A percentile compares a stretch with the other conserved stretches of the same genome.
These are phyloP conservation scores for Spinibarbus caldwelli DNA, from an alignment of 2,797 vertebrate genomes.

Conservation along the genomic window DNA sequence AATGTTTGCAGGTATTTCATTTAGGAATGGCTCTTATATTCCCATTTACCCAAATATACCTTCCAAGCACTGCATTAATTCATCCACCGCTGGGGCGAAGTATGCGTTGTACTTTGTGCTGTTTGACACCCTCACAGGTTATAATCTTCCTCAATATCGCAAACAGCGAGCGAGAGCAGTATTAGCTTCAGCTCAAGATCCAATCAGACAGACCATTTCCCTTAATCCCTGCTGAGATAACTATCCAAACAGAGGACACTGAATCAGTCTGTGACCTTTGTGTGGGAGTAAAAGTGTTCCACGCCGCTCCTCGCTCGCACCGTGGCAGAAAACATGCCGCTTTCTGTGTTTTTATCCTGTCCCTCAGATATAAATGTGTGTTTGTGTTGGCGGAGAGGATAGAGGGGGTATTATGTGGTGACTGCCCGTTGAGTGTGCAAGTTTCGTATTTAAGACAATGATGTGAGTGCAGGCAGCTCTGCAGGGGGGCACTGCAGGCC, in stretches of 20 bases:
- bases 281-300: conserved; percentile 60
- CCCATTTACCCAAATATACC: conserved; percentile 29
- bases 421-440: conserved; percentile 62
- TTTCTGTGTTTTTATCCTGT: conserved; percentile 49
- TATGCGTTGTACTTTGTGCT: conserved; percentile 24
- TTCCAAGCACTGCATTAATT: conserved; percentile 28
- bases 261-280: conserved; percentile 64
- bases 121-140: conserved; percentile 36
- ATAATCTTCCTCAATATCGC: conserved; percentile 47
- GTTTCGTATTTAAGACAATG: conserved; percentile 69
- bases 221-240: conserved; percentile 61
- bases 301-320: conserved; percentile 6
- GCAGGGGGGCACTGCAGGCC: conserved; percentile 63
- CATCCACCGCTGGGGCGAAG: neutral
- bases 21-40: conserved; percentile 1
- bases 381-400: conserved; percentile 48
- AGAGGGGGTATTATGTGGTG: conserved; percentile 54
- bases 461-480: conserved; percentile 63
- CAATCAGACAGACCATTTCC: conserved; percentile 61
- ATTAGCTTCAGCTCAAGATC: conserved; percentile 52
- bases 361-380: conserved; percentile 54
- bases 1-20: too few species aligned
- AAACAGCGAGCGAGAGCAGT: conserved; percentile 36
- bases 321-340: conserved; percentile 54
- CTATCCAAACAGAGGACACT: conserved; percentile 55